Evolutionary conservation across 2,113 vertebrate genomes (phyloP), one percentile per base, ranked within the genome.

Genomic region (Paradisaea rubra): DNA sequence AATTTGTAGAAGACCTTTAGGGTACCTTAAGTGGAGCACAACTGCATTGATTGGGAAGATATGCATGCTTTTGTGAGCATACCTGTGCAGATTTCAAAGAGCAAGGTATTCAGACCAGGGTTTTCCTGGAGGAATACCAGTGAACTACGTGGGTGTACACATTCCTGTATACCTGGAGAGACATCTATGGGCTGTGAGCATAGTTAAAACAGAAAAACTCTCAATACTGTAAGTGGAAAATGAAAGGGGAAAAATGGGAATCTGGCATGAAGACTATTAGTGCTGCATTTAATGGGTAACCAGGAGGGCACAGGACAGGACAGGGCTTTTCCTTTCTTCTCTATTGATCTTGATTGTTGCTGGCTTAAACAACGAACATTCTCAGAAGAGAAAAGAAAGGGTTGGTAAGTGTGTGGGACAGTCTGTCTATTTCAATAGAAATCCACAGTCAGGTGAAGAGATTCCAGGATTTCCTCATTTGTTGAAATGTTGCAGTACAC

Each of bases 21-120:
- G 81, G 77, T 72, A 66, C 61, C 33, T 94, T 96, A 27, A 60
- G 35, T 70, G 92, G 49, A 91, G 65, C 53, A 65, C 41, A 74
- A 86, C 42, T 72, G 50, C 72, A 86, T 49, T 88, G 90, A 88
- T 90, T 90, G 88, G n/a, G 72, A 81, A 95, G 94, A 93, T 91
- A 91, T 7, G 44, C 60, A 64, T 90, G 41, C 22, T 78, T 95
- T 41, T 81, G 91, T 88, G 30, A 81, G 52, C 80, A 42, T 94
- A 91, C 23, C 35, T 95, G 56, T 63, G 80, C 44, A 64, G 80
- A 74, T 94, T 96, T 94, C 86, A 77, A 93, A 96, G 92, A 31
- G 44, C 47, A 92, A 86, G 30, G 19, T 74, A 64, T 92, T 93
- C 73, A 92, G 30, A 93, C n/a, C n/a, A 49, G 39, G 47, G 60